Percentiles rank a stretch among this genome's conserved stretches.
These are phyloP conservation scores for Prenolepis imparis DNA, from an alignment of 2,888 invertebrate species.

Conservation along the genomic window DNA sequence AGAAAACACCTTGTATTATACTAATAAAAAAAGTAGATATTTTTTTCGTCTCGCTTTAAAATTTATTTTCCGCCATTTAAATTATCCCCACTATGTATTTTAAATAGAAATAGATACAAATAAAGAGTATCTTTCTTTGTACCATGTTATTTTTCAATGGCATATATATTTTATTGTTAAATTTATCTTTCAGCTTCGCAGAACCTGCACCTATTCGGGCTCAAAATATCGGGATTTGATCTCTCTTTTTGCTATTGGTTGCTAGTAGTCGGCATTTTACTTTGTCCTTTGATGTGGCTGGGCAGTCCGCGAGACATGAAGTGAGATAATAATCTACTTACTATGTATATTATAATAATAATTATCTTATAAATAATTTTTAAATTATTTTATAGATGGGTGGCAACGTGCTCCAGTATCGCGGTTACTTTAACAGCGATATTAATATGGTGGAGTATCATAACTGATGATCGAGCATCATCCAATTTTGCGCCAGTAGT, in stretches of 20 bases:
- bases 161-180: conserved; percentile 16
- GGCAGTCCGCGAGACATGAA: conserved; percentile 97
- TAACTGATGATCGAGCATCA: conserved; percentile 76
- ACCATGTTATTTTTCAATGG: not conserved
- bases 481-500: conserved; percentile 84
- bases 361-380: not conserved
- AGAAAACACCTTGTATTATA: conserved; percentile 10
- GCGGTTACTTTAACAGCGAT: conserved; percentile 90
- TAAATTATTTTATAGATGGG: conserved; percentile 86
- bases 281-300: conserved; percentile 95
- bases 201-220: conserved; percentile 92
- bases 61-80: conserved; percentile 6
- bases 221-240: conserved; percentile 90
- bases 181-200: conserved; percentile 89
- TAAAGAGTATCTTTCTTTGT: not conserved
- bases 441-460: conserved; percentile 90
- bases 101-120: not conserved
- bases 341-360: conserved; percentile 29
- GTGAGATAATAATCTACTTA: conserved; percentile 87
- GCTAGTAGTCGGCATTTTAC: conserved; percentile 90
- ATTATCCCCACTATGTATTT: not conserved
- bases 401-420: conserved; percentile 90
- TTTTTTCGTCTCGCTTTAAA: conserved; percentile 6
- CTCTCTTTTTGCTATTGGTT: conserved; percentile 95
- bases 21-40: not conserved